Evolutionary conservation across 1,140 invertebrate species (phyloP), one percentile per base, ranked within the genome.

Genomic region (Drosophila triauraria): DNA sequence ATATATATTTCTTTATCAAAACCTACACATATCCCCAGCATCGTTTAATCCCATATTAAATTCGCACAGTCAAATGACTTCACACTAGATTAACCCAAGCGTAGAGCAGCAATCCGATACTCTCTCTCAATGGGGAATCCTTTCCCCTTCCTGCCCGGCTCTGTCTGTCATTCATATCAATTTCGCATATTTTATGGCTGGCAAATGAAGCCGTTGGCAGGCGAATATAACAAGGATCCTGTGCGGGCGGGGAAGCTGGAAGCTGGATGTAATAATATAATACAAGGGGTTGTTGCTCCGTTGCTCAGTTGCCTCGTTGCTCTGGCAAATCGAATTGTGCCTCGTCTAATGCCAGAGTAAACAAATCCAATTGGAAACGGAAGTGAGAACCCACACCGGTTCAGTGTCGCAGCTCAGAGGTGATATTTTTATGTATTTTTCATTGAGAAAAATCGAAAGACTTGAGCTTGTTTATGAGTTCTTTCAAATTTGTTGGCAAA

Each of bases 11-110:
- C 32, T 35, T 10, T 35, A 35, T 10, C 32, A 32, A 32, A 9
- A 32, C 8, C 27, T 30, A 6, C 32, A 10, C 3, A 32, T 35
- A 20, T 38, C 20, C 32, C 25, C 30, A 30, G 40, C 67, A 47
- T 59, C 80, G 74, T 75, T 84, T 67, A 68, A 46, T 69, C 27
- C 38, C 61, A 46, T 57, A 71, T 69, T 71, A 69, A 69, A 57
- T 69, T 69, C 65, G n/a, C 40, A 38, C 64, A 79, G 58, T 63
- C 57, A 70, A 87, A 74, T 80, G 83, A 44, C 68, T 88, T 83
- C 50, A 87, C 83, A 80, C 67, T 75, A 87, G 80, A 87, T 87
- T 87, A 88, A 47, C 51, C 67, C 54, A 1, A 32, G 32, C 25
- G 32, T 35, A 35, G 32, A 64, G 60, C 47, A 25, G 58, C 59